Base-by-base conservation (phyloP, 2,797 vertebrate genomes). In the Cercopithecus neglectus region DNA sequence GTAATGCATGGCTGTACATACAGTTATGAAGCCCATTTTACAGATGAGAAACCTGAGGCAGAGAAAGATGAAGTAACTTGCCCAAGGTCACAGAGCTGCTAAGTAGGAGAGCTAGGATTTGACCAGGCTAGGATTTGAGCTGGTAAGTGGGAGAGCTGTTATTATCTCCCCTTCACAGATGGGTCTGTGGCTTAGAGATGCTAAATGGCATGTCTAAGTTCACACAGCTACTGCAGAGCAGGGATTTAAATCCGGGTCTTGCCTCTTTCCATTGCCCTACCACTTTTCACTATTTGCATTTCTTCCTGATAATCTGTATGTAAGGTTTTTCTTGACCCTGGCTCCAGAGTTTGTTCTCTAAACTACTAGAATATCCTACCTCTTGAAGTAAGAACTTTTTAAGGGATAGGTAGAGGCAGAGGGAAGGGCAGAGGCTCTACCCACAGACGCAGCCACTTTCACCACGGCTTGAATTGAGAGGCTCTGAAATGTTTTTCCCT, bases 261-360 rank as follows among this genome's bases (percentile, higher is more conserved):
- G 16, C 16, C 82, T 92, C 33, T 78, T 96, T 87, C 44, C 10
- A 5, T 70, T 87, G 46, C 3, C 44, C 36, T 89, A 53, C 17
- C 39, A 84, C 48, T 76, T 78, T n/a, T 95, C 53, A 53, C 57
- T 85, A 79, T 90, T 95, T 96, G 39, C 44, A 75, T 93, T 75
- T 36, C 36, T 92, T 94, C 67, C 41, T 57, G 53, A 57, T 92
- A 26, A 89, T 72, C 5, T 89, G n/a, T 72, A 10, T 87, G 89
- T 81, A 80, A 10, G 16, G 21, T 81, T 91, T 95, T 86, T 22
- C 64, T 90, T 78, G 36, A 92, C 26, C 1, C 12, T 85, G 46
- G 24, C 41, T 82, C 41, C 64, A 80, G 41, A 95, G 8, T 6
- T 61, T 94, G 8, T 57, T 91, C 36, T 89, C 50, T 48, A 64